A percentile compares a stretch with the other conserved stretches of the same genome.
Conservation (phyloP, 2,797 vertebrate genomes). For the Paratrypauchen microcephalus region DNA sequence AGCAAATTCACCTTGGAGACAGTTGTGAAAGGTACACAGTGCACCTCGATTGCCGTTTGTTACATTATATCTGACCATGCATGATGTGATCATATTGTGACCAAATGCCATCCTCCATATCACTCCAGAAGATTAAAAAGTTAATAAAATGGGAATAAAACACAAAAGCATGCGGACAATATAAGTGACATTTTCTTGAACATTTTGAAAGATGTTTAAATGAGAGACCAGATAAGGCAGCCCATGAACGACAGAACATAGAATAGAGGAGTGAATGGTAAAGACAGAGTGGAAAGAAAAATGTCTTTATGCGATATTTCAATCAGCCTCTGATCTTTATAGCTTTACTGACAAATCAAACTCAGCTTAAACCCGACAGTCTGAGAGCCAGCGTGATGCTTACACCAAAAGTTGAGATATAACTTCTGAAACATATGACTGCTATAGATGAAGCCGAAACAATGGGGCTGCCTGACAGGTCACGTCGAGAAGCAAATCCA, state of each 20-base stretch:
- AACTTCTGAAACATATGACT: slow-evolving; percentile 18
- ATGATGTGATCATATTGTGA: too few species aligned
- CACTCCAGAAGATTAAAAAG: too few species aligned
- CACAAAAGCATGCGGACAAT: too few species aligned
- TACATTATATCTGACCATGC: neutral
- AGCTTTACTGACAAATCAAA: slow-evolving; percentile 19
- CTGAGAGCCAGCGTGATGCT: slow-evolving; percentile 35
- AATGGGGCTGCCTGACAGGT: slow-evolving; percentile 22
- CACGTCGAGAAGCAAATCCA: slow-evolving; percentile 26
- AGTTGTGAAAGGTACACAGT: neutral
- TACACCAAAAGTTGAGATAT: neutral
- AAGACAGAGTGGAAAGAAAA: slow-evolving; percentile 27
- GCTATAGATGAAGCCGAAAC: slow-evolving; percentile 14
- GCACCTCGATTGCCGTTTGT: neutral
- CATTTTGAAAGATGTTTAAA: too few species aligned
- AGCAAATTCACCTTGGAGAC: neutral
- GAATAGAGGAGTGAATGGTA: slow-evolving; percentile 27
- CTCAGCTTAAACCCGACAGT: slow-evolving; percentile 57
- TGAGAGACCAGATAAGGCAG: too few species aligned
- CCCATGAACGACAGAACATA: too few species aligned
- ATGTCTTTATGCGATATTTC: slow-evolving; percentile 62
- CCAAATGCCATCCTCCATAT: too few species aligned
- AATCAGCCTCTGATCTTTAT: slow-evolving; percentile 59
- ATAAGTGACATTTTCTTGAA: too few species aligned
- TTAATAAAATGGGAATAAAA: too few species aligned